Evolutionary conservation across 2,797 vertebrate genomes (phyloP).

Genomic region (Poecilia wingei): DNA sequence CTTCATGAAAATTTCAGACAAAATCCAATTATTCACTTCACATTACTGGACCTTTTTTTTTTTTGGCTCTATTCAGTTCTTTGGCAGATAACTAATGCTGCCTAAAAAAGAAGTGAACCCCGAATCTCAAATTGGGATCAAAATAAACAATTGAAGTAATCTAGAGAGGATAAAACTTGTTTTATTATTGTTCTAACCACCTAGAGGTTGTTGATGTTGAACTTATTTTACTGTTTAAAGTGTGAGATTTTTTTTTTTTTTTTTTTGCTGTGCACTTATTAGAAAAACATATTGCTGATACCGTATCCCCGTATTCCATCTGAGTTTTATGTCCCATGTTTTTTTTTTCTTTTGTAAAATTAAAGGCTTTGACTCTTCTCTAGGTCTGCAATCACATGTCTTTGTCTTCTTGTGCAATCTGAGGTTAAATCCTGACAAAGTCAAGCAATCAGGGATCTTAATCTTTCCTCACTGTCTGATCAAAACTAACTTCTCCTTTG

Average conservation of each 20-base stretch:
- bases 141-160: background rate
- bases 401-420: slow-evolving; percentile 20
- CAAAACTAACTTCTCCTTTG: slow-evolving; percentile 34
- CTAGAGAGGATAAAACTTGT: too few species aligned
- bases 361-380: slow-evolving; percentile 6
- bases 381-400: background rate
- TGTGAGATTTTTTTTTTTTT: too few species aligned
- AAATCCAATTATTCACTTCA: slow-evolving; percentile 45
- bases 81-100: slow-evolving; percentile 29
- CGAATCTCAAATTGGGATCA: background rate
- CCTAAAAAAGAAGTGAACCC: slow-evolving; percentile 40
- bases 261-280: too few species aligned
- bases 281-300: too few species aligned
- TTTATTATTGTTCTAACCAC: too few species aligned
- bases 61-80: slow-evolving; percentile 41
- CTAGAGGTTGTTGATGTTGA: too few species aligned
- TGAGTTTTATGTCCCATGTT: background rate
- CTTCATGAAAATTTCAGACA: slow-evolving; percentile 33
- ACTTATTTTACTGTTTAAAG: too few species aligned
- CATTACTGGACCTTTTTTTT: slow-evolving; percentile 40
- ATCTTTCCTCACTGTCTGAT: slow-evolving; percentile 40
- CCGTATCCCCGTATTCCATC: too few species aligned
- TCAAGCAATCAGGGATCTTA: slow-evolving; percentile 44
- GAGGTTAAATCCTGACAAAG: slow-evolving; percentile 54
- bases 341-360: background rate